Evolutionary conservation across 2,797 vertebrate species (phyloP).

Genomic region (Crocidura indochinensis): DNA sequence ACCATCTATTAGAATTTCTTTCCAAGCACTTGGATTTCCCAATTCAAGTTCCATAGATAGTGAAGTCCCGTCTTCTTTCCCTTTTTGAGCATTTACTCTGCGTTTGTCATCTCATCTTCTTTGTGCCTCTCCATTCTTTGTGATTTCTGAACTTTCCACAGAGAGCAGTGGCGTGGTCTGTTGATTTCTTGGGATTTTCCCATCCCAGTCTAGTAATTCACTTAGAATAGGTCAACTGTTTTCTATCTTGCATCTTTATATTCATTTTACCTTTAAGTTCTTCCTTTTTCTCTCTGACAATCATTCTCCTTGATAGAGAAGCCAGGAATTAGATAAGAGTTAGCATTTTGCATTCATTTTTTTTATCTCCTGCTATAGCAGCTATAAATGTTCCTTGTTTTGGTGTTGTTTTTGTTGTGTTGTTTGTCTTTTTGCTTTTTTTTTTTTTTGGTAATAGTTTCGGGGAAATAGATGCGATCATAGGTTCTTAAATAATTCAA

Average conservation of each 20-base stretch:
- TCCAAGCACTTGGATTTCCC: conserved; percentile 48
- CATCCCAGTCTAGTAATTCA: conserved; percentile 27
- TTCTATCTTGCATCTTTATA: conserved; percentile 74
- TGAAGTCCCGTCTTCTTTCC: conserved; percentile 66
- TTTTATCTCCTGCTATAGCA: conserved; percentile 59
- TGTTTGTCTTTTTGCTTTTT: conserved; percentile 69
- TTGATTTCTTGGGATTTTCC: conserved; percentile 71
- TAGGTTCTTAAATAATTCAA: conserved; percentile 47
- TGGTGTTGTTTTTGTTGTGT: conserved; percentile 32
- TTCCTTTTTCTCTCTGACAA: conserved; percentile 61
- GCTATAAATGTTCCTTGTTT: conserved; percentile 61
- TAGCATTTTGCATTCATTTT: conserved; percentile 73
- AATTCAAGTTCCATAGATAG: conserved; percentile 55
- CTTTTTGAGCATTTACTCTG: conserved; percentile 34
- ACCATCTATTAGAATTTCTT: conserved; percentile 70
- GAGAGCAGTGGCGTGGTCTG: conserved; percentile 51
- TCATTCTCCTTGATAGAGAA: conserved; percentile 75
- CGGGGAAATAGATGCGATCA: conserved; percentile 8
- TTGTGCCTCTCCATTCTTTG: conserved; percentile 74
- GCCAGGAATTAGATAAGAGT: conserved; percentile 53
- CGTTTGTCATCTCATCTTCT: conserved; percentile 76
- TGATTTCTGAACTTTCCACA: conserved; percentile 27
- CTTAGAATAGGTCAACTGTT: conserved; percentile 52
- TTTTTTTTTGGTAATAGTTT: conserved; percentile 71
- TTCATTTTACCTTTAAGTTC: conserved; percentile 75